Conservation (phyloP, 2,888 invertebrate species). For the Cacoxenus indagator region DNA sequence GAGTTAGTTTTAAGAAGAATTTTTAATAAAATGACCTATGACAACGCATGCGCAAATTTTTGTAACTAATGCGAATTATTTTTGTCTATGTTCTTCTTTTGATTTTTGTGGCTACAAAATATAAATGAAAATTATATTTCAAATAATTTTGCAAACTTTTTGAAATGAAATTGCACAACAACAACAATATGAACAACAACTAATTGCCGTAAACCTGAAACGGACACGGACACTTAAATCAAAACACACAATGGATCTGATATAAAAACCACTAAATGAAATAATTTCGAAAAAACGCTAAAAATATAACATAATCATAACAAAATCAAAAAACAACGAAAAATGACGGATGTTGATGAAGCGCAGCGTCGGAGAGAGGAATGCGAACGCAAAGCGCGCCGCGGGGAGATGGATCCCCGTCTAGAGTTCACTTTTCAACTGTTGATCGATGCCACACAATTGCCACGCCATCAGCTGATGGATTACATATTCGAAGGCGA, state of each 20-base stretch:
- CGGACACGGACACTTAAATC: constrained; percentile 1
- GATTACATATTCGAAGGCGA: constrained; percentile 92
- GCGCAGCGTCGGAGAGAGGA: constrained; percentile 84
- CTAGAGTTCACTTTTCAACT: constrained; percentile 92
- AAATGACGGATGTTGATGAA: constrained; percentile 67
- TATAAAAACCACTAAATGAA: not conserved
- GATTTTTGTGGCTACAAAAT: constrained; percentile 50
- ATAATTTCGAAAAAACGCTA: constrained; percentile 23
- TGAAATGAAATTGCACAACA: constrained; percentile 34
- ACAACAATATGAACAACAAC: constrained; percentile 20
- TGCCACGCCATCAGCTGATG: constrained; percentile 88
- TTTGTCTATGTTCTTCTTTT: constrained; percentile 56
- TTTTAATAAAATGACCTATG: too few species aligned
- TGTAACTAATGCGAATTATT: constrained; percentile 53
- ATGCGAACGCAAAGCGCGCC: constrained; percentile 90
- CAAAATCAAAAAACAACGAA: constrained; percentile 16
- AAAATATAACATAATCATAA: constrained; percentile 3
- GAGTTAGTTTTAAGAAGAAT: not conserved
- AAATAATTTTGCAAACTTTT: constrained; percentile 22
- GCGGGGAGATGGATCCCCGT: constrained; percentile 93
- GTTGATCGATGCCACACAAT: constrained; percentile 85
- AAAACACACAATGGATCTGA: constrained; percentile 21
- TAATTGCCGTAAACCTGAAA: constrained; percentile 9
- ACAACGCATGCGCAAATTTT: constrained; percentile 36
- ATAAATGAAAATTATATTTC: constrained; percentile 18